Conservation (phyloP, 2,888 invertebrate genomes). For the Amblyteles armatorius region DNA sequence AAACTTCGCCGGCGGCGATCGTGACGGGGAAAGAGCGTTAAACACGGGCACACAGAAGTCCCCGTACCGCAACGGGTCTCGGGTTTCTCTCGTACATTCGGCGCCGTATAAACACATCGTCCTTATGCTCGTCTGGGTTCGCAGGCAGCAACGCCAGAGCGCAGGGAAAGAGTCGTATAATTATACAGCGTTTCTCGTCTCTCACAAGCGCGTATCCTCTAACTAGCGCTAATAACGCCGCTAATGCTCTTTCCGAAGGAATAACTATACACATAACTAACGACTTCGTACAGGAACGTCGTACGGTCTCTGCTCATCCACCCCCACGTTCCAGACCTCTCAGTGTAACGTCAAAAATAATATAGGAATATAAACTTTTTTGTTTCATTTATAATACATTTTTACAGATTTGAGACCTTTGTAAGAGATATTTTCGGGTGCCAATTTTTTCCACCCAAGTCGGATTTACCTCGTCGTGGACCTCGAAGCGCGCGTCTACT, state of each 20-base stretch:
- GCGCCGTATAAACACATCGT: slow-evolving; percentile 53
- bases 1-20: slow-evolving; percentile 23
- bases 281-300: slow-evolving; percentile 63
- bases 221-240: slow-evolving; percentile 81
- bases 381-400: neutral
- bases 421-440: too few relatives aligned
- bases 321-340: slow-evolving; percentile 5
- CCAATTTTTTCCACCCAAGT: too few relatives aligned
- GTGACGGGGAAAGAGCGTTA: neutral
- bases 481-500: slow-evolving; percentile 21
- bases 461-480: too few relatives aligned
- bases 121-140: slow-evolving; percentile 30
- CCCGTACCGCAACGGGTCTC: slow-evolving; percentile 8
- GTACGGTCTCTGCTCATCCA: slow-evolving; percentile 2
- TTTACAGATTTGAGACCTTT: neutral
- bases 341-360: slow-evolving; percentile 4
- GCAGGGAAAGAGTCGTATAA: slow-evolving; percentile 72
- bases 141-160: slow-evolving; percentile 8
- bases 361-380: slow-evolving; percentile 2
- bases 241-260: slow-evolving; percentile 81
- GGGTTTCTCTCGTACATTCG: slow-evolving; percentile 40
- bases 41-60: slow-evolving; percentile 1
- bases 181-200: slow-evolving; percentile 79
- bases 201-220: slow-evolving; percentile 78
- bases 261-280: slow-evolving; percentile 75